Conservation (phyloP, 2,113 vertebrate species). For the Myrmecobius fasciatus region DNA sequence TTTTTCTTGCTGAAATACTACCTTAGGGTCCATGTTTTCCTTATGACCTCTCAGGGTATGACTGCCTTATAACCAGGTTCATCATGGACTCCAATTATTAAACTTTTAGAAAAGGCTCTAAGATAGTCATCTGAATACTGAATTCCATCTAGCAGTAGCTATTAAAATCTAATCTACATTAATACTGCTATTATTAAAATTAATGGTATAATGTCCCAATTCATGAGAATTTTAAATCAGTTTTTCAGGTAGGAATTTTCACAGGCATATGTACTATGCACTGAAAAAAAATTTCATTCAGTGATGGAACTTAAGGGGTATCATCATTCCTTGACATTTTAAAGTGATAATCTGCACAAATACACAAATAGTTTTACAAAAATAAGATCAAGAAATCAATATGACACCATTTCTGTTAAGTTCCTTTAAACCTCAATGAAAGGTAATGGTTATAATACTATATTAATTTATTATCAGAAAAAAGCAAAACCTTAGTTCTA, state of each 20-base stretch:
- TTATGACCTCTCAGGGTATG: background rate
- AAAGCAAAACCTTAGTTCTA: slow-evolving; percentile 5
- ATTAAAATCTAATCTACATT: background rate
- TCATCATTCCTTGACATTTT: background rate
- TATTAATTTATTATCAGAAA: slow-evolving; percentile 35
- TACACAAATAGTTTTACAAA: background rate
- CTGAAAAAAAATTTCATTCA: background rate
- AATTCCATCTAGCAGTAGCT: background rate
- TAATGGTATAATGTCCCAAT: background rate
- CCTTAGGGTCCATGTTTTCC: background rate
- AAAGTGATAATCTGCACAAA: slow-evolving; percentile 29
- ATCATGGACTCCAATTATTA: background rate
- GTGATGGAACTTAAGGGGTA: background rate
- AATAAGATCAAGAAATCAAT: slow-evolving; percentile 8
- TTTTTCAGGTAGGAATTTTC: background rate
- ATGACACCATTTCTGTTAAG: background rate
- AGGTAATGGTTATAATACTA: background rate
- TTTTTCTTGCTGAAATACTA: background rate
- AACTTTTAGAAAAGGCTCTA: background rate
- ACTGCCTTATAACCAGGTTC: background rate
- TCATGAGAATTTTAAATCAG: slow-evolving; percentile 5
- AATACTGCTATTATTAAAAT: background rate
- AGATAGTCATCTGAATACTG: background rate
- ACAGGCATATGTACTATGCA: background rate
- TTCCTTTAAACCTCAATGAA: background rate